phyloP scores from a whole-genome alignment of 1,140 invertebrate species.

The Lepidotrigona ventralis region DNA sequence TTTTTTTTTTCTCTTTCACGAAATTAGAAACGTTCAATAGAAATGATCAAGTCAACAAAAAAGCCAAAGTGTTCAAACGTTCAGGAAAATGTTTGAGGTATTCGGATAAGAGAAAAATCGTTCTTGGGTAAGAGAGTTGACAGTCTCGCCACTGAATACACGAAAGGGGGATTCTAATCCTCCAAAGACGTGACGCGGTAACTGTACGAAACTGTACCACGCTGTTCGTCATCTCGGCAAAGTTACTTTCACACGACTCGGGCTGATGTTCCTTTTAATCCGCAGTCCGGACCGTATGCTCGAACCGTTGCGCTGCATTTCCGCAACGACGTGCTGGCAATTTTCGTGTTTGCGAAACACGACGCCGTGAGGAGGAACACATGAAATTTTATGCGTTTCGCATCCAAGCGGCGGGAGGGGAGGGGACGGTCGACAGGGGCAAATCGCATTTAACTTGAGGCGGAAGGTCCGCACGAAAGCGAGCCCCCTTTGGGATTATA shows the following conservation, averaged over 20 bases:
- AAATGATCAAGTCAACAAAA: too few relatives aligned
- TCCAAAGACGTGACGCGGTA: neutral
- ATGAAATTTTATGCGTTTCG: slow-evolving; percentile 25
- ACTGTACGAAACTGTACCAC: neutral
- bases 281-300: neutral
- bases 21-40: too few relatives aligned
- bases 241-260: neutral
- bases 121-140: neutral
- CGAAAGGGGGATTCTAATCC: neutral
- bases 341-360: neutral
- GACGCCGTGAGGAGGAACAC: slow-evolving; percentile 3
- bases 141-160: neutral
- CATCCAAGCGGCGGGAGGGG: neutral
- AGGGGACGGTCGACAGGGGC: neutral
- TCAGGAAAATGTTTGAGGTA: too few relatives aligned
- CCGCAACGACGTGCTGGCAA: neutral
- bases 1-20: too few relatives aligned
- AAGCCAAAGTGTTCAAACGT: too few relatives aligned
- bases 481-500: slow-evolving; percentile 57
- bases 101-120: too few relatives aligned
- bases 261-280: neutral
- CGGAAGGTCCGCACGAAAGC: slow-evolving; percentile 16
- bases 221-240: neutral
- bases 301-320: neutral
- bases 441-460: slow-evolving; percentile 49